Evolutionary conservation across 1,140 invertebrate species (phyloP), one percentile per base, ranked within the genome.

Genomic region (Pseudomyrmex flavicornis): DNA sequence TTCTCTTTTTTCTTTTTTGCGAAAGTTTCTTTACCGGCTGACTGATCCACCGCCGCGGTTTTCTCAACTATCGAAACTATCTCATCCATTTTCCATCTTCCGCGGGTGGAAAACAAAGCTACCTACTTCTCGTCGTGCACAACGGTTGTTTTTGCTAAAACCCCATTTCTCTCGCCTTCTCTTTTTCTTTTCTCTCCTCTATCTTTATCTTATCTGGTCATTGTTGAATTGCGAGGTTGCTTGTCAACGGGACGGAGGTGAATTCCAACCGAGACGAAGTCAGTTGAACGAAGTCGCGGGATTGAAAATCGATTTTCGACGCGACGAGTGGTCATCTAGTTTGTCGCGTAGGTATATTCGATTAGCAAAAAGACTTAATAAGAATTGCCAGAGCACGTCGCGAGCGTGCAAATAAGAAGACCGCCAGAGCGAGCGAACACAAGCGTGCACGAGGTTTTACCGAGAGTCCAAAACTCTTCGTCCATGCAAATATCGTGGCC

Each of bases 261-360:
- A 26, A 82, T 2, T 82, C 48, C 50, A 74, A n/a, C 46, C 15
- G 2, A 75, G 44, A 75, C 70, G 17, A 35, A 82, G 79, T n/a
- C n/a, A n/a, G n/a, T 65, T 58, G 72, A 56, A 50, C 26, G 59
- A 75, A 82, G 52, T 50, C 70, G 46, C 56, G 48, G 62, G 70
- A 82, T 75, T 82, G 70, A 75, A 82, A 82, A 75, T 75, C 59
- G 79, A 82, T 74, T 74, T 82, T 73, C 70, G 56, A 82, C 70
- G 22, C 58, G 59, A 35, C 70, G 70, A 73, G 72, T 22, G 46
- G 66, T 48, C 76, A 48, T 10, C 66, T 7, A 20, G 70, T 80
- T 79, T 70, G 76, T 52, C 66, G 54, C 65, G 44, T 56, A 3
- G 26, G 26, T 26, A 70, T 72, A 80, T 80, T 80, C 76, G 69